phyloP scores from a whole-genome alignment of 2,797 vertebrate species.

The Morus bassanus region DNA sequence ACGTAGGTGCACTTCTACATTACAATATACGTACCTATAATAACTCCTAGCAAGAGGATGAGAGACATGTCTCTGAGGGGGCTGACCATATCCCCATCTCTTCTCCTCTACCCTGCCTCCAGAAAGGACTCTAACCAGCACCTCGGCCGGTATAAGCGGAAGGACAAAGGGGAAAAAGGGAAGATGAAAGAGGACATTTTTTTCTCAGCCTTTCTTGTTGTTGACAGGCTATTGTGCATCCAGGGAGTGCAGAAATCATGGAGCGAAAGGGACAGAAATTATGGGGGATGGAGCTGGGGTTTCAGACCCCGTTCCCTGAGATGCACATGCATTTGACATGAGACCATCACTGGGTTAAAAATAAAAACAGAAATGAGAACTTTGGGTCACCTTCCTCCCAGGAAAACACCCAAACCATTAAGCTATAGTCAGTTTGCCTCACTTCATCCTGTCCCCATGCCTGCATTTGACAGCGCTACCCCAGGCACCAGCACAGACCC shows the following conservation, averaged over 20 bases:
- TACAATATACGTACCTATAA: no score
- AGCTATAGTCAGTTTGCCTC: not conserved
- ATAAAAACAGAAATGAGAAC: not conserved
- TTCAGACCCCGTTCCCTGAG: not conserved
- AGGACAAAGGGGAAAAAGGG: not conserved
- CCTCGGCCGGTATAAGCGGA: rapidly evolving
- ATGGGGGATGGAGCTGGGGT: rapidly evolving
- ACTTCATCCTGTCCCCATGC: not conserved
- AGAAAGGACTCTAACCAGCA: not conserved
- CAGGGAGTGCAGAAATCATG: not conserved
- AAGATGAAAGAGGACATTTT: not conserved
- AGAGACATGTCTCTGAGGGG: rapidly evolving
- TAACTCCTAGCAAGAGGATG: not conserved
- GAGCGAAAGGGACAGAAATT: not conserved
- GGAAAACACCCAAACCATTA: not conserved
- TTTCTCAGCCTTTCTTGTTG: not conserved
- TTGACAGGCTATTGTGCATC: not conserved
- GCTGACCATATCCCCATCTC: not conserved
- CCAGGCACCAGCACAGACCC: not conserved
- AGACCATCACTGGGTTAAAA: not conserved
- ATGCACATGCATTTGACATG: not conserved
- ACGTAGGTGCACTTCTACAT: not conserved
- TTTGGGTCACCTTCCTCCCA: not conserved
- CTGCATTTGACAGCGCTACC: not conserved
- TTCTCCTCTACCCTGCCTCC: not conserved